Evolutionary conservation across 2,113 vertebrate genomes (phyloP), one percentile per base, ranked within the genome.

Genomic region (Petroica traversi): DNA sequence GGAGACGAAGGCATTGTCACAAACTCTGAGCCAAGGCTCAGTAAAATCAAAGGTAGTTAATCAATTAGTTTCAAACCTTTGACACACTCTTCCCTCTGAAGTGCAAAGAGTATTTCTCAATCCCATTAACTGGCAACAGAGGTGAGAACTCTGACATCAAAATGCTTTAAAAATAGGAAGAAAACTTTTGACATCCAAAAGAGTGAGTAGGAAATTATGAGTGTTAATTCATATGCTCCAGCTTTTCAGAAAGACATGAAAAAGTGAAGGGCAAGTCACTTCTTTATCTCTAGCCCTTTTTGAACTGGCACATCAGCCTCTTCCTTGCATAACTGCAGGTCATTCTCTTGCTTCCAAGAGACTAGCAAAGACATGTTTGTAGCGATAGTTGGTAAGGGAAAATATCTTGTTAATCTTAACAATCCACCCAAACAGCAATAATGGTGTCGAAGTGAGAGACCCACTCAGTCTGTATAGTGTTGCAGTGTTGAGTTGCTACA

Each of bases 61-160:
- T 93, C 77, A 89, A 81, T 85, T 85, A 48, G 12, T 88, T 92
- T 83, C 57, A 88, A 87, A 54, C 52, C 40, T 91, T 78, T 95
- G 74, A 78, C 48, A 81, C 20, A 81, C 6, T 20, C 19, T 58
- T 74, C 17, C 49, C 22, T 85, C 64, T 82, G 52, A 94, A 87
- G 62, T 36, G 67, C 48, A 78, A 55, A 59, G 68, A 55, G 15
- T 43, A 36, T 55, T 89, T 85, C 57, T 89, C 48, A 81, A 31
- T 68, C 43, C 28, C 36, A 36, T 94, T 94, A 95, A 49, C 77
- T 7, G 12, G 36, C 43, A 78, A 55, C 4, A 69, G 54, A 92
- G 74, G 48, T 33, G 67, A 88, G 52, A 92, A 87, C 17, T 57
- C 41, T 58, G 33, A 49, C 46, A 85, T 59, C 11, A 84, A 77